These are phyloP conservation scores for Ectobius pallidus DNA, from an alignment of 2,888 invertebrate genomes.

Conservation along the genomic window DNA sequence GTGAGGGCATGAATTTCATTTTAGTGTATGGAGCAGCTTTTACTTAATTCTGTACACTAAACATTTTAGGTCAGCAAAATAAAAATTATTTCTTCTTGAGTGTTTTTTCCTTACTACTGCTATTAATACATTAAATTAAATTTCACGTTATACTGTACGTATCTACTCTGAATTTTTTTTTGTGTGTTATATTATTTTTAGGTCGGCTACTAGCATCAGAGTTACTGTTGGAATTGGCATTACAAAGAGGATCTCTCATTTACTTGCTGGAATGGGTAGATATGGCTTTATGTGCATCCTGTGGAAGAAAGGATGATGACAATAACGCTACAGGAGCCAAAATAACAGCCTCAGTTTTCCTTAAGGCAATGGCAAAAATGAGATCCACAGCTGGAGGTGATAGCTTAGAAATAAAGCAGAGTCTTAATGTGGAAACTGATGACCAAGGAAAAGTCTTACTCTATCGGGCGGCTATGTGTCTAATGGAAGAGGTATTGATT, in stretches of 20 bases:
- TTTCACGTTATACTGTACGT: too few relatives aligned
- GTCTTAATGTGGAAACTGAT: background rate
- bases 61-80: too few relatives aligned
- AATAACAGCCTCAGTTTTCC: slow-evolving; percentile 37
- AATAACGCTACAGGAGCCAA: slow-evolving; percentile 14
- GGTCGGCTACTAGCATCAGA: slow-evolving; percentile 57
- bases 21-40: too few relatives aligned
- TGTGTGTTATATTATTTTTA: too few relatives aligned
- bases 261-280: slow-evolving; percentile 68
- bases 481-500: slow-evolving; percentile 59
- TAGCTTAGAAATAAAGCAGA: background rate
- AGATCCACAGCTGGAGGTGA: slow-evolving; percentile 38
- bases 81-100: too few relatives aligned
- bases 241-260: slow-evolving; percentile 65
- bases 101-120: too few relatives aligned
- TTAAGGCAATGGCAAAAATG: slow-evolving; percentile 42
- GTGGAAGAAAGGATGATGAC: slow-evolving; percentile 11
- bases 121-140: too few relatives aligned
- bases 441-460: slow-evolving; percentile 50
- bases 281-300: slow-evolving; percentile 57
- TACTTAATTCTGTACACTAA: too few relatives aligned
- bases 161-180: too few relatives aligned
- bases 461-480: slow-evolving; percentile 60
- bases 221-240: slow-evolving; percentile 61
- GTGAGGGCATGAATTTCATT: too few relatives aligned